Evolutionary conservation across 92 coral and sea anemone genomes (phyloP).

Genomic region (Porites cylindrica): DNA sequence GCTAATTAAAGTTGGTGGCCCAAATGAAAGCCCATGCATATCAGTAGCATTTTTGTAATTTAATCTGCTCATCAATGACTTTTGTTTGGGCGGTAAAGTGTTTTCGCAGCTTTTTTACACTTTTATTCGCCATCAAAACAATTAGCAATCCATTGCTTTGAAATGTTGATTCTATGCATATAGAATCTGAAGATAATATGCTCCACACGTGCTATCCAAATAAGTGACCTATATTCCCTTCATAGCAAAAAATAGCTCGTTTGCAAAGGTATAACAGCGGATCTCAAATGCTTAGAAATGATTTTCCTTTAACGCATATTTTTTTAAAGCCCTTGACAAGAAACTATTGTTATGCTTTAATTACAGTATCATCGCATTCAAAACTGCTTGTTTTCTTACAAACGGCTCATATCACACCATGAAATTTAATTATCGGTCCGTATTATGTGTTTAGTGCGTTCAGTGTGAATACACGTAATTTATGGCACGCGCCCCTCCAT

Average conservation of each 20-base stretch:
- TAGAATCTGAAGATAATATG: slow-evolving; percentile 61
- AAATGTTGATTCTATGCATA: slow-evolving; percentile 75
- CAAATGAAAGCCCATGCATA: slow-evolving; percentile 80
- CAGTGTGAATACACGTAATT: slow-evolving; percentile 52
- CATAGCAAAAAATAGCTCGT: background rate
- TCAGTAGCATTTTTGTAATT: slow-evolving; percentile 71
- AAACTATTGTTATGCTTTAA: slow-evolving; percentile 65
- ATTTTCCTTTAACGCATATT: background rate
- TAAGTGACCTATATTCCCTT: slow-evolving; percentile 12
- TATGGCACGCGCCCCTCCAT: slow-evolving; percentile 70
- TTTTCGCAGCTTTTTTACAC: slow-evolving; percentile 95
- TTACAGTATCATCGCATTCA: slow-evolving; percentile 73
- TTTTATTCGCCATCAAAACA: slow-evolving; percentile 78
- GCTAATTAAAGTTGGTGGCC: slow-evolving; percentile 78
- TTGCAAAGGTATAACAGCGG: background rate
- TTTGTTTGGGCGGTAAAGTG: slow-evolving; percentile 93
- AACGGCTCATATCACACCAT: slow-evolving; percentile 75
- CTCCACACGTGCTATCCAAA: slow-evolving; percentile 64
- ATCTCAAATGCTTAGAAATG: too few species aligned
- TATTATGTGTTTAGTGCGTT: slow-evolving; percentile 59
- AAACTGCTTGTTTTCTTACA: slow-evolving; percentile 73
- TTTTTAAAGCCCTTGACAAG: slow-evolving; percentile 31
- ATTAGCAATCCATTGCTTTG: slow-evolving; percentile 79
- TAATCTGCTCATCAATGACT: slow-evolving; percentile 94
- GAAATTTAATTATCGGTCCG: slow-evolving; percentile 81